Conservation (phyloP, 2,888 invertebrate species). For the Nephrotoma flavescens region DNA sequence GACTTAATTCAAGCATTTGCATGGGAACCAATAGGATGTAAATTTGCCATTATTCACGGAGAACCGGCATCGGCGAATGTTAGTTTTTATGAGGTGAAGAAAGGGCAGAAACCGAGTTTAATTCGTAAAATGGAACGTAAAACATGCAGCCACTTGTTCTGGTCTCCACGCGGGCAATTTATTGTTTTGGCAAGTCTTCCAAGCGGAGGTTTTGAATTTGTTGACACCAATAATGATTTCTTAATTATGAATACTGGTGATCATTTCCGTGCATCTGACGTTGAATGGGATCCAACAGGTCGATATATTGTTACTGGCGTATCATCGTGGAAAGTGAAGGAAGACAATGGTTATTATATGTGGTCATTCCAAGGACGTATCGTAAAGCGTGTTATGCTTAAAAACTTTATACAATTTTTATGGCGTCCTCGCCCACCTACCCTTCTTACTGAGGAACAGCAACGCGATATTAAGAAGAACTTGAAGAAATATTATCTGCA, state of each 20-base stretch:
- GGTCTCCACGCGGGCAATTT: constrained; percentile 93
- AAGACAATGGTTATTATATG: constrained; percentile 85
- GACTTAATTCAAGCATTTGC: constrained; percentile 87
- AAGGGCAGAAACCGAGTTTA: constrained; percentile 74
- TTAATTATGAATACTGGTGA: constrained; percentile 88
- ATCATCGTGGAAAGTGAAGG: constrained; percentile 90
- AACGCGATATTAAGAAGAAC: constrained; percentile 93
- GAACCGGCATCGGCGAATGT: constrained; percentile 67
- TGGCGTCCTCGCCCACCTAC: constrained; percentile 93
- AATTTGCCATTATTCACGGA: constrained; percentile 94
- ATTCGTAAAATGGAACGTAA: constrained; percentile 81
- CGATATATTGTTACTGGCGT: constrained; percentile 92
- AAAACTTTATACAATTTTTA: constrained; percentile 84
- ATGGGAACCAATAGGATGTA: constrained; percentile 95
- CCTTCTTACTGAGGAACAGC: constrained; percentile 65
- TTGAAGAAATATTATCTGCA: constrained; percentile 92
- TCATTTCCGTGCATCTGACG: constrained; percentile 85
- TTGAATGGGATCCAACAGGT: constrained; percentile 99
- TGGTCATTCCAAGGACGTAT: constrained; percentile 92
- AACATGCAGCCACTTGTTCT: constrained; percentile 82
- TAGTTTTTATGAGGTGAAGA: constrained; percentile 84
- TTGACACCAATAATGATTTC: constrained; percentile 87
- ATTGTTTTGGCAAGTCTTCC: constrained; percentile 82
- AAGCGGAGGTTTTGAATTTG: constrained; percentile 84
- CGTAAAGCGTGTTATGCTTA: constrained; percentile 64